These are phyloP conservation scores for Entomyzon cyanotis DNA, from an alignment of 2,113 vertebrate species.

Conservation along the genomic window DNA sequence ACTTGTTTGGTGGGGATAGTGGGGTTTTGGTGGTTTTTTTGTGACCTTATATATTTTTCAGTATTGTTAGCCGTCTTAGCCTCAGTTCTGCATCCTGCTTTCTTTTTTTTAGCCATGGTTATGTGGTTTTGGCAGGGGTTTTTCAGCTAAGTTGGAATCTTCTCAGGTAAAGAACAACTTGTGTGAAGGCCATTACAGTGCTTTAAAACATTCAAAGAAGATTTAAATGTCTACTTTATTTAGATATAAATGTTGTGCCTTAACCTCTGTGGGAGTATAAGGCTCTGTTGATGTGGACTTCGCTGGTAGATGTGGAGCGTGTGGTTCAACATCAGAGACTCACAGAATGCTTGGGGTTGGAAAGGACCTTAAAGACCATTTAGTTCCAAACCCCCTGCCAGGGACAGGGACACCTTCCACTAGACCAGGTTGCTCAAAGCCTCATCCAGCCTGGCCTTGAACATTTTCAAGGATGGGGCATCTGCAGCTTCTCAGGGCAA, in stretches of 20 bases:
- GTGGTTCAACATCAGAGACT: not conserved
- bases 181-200: not conserved
- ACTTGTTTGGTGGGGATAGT: not conserved
- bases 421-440: not conserved
- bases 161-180: not conserved
- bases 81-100: not conserved
- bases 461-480: not conserved
- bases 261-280: not conserved
- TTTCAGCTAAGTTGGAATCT: not conserved
- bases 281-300: not conserved
- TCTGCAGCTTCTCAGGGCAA: not conserved
- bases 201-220: not conserved
- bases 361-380: not conserved
- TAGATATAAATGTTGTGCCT: not conserved
- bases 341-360: not conserved
- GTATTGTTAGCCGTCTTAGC: not conserved
- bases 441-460: not conserved
- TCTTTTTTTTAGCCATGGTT: not conserved
- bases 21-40: fast-evolving
- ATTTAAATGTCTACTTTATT: not conserved
- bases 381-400: not conserved
- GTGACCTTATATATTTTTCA: not conserved
- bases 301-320: not conserved
- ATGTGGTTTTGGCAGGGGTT: not conserved
- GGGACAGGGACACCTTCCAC: not conserved